Conservation (phyloP, 2,113 vertebrate species). For the Martes martes region DNA sequence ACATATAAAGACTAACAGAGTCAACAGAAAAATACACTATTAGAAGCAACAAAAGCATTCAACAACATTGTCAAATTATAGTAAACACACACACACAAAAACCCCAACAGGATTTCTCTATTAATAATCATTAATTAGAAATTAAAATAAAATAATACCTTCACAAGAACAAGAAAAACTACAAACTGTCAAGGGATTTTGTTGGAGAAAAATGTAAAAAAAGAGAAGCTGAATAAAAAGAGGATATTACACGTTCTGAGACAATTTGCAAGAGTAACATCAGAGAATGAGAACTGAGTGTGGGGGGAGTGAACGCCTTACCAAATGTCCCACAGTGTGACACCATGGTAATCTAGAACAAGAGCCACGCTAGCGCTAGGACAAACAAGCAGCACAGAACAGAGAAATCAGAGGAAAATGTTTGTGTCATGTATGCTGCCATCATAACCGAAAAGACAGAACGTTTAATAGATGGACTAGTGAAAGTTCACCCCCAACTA, state of each 20-base stretch:
- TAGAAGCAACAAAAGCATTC: neutral
- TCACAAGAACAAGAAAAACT: neutral
- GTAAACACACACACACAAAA: neutral
- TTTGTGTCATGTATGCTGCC: neutral
- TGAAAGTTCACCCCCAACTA: neutral
- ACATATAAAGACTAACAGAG: neutral
- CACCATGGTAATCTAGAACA: neutral
- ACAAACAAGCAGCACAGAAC: neutral
- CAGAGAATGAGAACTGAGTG: neutral
- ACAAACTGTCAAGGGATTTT: neutral
- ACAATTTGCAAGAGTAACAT: neutral
- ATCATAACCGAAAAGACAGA: neutral
- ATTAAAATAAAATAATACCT: neutral
- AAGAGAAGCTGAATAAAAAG: neutral
- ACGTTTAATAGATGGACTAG: neutral
- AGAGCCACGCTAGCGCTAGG: neutral
- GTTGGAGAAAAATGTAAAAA: neutral
- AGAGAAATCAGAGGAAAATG: neutral
- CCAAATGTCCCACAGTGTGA: neutral
- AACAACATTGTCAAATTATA: neutral
- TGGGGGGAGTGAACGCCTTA: neutral
- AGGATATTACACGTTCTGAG: neutral
- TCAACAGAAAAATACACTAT: neutral
- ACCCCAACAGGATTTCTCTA: neutral
- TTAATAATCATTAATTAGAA: neutral